These are phyloP conservation scores for Enteromius paludinosus DNA, from an alignment of 2,797 vertebrate genomes.

Conservation along the genomic window DNA sequence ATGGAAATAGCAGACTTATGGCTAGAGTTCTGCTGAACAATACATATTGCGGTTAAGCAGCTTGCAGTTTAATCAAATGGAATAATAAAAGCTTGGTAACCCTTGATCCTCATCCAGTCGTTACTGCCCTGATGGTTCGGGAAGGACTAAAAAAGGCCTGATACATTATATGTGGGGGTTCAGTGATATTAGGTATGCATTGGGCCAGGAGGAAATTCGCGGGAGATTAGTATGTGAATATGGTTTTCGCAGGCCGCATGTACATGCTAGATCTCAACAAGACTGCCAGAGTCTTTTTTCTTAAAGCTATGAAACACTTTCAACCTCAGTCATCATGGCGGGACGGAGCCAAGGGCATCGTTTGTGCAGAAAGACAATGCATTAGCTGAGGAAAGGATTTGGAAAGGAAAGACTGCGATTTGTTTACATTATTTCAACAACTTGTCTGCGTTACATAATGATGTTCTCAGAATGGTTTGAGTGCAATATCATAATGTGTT, in stretches of 20 bases:
- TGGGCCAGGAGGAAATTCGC: constrained; percentile 37
- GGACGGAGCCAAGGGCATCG: constrained; percentile 26
- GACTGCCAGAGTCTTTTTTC: constrained; percentile 37
- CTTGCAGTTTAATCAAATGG: constrained; percentile 17
- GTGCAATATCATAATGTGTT: constrained; percentile 14
- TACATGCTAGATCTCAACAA: constrained; percentile 26
- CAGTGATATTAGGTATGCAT: constrained; percentile 13
- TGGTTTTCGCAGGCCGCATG: constrained; percentile 36
- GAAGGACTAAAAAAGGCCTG: background rate
- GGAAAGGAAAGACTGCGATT: constrained; percentile 26
- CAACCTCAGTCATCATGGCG: constrained; percentile 20
- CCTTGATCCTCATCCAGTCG: constrained; percentile 16
- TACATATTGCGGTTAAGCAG: constrained; percentile 28
- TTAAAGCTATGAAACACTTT: constrained; percentile 34
- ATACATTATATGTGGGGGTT: constrained; percentile 22
- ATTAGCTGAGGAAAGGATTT: constrained; percentile 44
- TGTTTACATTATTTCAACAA: constrained; percentile 43
- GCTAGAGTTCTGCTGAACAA: constrained; percentile 28
- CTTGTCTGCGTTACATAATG: constrained; percentile 39
- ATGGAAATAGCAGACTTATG: constrained; percentile 36
- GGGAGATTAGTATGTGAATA: constrained; percentile 50
- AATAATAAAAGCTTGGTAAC: constrained; percentile 16
- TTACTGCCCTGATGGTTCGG: background rate
- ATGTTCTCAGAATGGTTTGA: constrained; percentile 21
- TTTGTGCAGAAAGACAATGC: constrained; percentile 41